Conservation (phyloP, 1,140 invertebrate species). For the Telenomus remus region DNA sequence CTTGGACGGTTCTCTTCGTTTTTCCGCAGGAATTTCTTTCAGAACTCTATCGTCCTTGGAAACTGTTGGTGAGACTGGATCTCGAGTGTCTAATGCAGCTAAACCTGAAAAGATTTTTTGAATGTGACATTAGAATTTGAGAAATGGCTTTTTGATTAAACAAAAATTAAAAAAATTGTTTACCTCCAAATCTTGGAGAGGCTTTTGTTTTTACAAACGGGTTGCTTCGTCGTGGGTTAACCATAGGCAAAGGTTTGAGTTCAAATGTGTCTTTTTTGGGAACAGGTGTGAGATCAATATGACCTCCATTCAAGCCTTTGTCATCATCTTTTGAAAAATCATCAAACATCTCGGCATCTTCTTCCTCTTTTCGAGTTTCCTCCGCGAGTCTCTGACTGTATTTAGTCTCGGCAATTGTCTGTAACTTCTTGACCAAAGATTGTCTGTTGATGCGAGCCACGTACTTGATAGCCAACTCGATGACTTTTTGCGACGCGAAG, state of each 20-base stretch:
- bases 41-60: neutral
- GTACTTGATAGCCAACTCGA: slow-evolving; percentile 92
- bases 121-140: too few relatives aligned
- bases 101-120: slow-evolving; percentile 60
- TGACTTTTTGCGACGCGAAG: slow-evolving; percentile 83
- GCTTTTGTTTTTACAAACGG: slow-evolving; percentile 66
- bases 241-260: slow-evolving; percentile 67
- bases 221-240: slow-evolving; percentile 63
- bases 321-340: slow-evolving; percentile 45
- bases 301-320: slow-evolving; percentile 27
- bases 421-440: slow-evolving; percentile 85
- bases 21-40: slow-evolving; percentile 5
- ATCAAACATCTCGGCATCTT: slow-evolving; percentile 72
- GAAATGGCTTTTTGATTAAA: neutral
- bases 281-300: slow-evolving; percentile 35
- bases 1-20: slow-evolving; percentile 45
- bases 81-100: slow-evolving; percentile 59
- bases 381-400: slow-evolving; percentile 42
- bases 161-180: neutral
- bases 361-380: slow-evolving; percentile 70
- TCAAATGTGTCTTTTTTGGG: slow-evolving; percentile 58
- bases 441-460: slow-evolving; percentile 84
- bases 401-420: slow-evolving; percentile 68
- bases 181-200: slow-evolving; percentile 39
- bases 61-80: slow-evolving; percentile 43